phyloP scores from a whole-genome alignment of 2,113 vertebrate genomes.

The Patagioenas fasciata region DNA sequence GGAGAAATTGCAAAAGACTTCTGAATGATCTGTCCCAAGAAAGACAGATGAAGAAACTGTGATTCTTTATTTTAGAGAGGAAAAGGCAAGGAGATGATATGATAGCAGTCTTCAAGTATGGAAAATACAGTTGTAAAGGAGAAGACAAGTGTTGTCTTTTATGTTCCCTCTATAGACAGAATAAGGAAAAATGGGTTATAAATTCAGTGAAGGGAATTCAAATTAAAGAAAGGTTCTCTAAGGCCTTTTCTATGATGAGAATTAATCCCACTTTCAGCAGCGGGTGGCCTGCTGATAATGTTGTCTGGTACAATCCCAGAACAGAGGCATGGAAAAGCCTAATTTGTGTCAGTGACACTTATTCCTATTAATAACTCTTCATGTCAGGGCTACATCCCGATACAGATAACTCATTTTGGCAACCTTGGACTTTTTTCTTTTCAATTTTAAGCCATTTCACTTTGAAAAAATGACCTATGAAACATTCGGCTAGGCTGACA shows the following conservation, averaged over 20 bases:
- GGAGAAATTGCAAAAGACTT: neutral
- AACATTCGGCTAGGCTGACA: neutral
- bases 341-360: neutral
- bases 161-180: neutral
- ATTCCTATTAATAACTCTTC: neutral
- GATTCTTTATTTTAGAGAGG: neutral
- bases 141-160: neutral
- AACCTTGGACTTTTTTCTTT: neutral
- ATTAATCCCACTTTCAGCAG: neutral
- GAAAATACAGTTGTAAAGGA: neutral
- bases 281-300: neutral
- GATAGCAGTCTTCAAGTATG: neutral
- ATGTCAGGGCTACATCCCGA: neutral
- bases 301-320: neutral
- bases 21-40: neutral
- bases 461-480: neutral
- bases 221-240: neutral
- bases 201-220: neutral
- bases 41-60: neutral
- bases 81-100: neutral
- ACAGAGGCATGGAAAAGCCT: neutral
- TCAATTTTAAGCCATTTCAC: neutral
- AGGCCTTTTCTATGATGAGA: neutral
- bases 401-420: neutral
- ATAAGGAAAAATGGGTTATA: neutral